phyloP scores from a whole-genome alignment of 2,797 vertebrate species.

The Aratinga solstitialis region DNA sequence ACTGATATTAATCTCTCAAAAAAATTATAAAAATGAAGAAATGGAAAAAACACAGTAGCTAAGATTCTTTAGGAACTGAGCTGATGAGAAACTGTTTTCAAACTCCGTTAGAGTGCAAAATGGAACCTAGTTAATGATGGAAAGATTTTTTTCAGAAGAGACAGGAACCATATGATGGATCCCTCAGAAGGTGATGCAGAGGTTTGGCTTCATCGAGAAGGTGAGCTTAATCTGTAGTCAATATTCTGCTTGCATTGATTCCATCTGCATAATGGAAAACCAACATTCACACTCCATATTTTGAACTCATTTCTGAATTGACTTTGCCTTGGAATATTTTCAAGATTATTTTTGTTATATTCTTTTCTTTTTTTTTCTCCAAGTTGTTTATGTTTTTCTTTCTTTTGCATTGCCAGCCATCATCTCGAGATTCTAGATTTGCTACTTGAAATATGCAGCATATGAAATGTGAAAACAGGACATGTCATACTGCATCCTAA shows the following conservation, averaged over 20 bases:
- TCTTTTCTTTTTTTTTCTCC: not conserved
- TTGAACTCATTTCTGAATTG: constrained; percentile 27
- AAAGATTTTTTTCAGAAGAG: not conserved
- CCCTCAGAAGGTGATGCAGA: not conserved
- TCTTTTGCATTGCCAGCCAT: constrained; percentile 37
- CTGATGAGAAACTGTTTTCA: not conserved
- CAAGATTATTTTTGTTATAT: constrained; percentile 30
- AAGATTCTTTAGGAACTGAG: not conserved
- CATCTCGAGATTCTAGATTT: constrained; percentile 35
- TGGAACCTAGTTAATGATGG: not conserved
- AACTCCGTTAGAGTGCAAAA: not conserved
- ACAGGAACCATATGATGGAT: not conserved
- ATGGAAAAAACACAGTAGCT: not conserved
- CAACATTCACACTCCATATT: not conserved
- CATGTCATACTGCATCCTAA: constrained; percentile 47
- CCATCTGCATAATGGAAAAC: constrained; percentile 5
- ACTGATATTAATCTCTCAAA: not conserved
- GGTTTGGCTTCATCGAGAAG: not conserved
- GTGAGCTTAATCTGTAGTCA: constrained; percentile 1
- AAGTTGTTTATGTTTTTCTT: constrained; percentile 53
- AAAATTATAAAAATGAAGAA: not conserved
- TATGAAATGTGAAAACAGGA: constrained; percentile 49
- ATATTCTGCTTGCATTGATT: not conserved
- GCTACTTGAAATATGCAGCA: constrained; percentile 35
- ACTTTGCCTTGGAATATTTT: constrained; percentile 33